Conservation (phyloP, 2,797 vertebrate species). For the Melanogrammus aeglefinus region DNA sequence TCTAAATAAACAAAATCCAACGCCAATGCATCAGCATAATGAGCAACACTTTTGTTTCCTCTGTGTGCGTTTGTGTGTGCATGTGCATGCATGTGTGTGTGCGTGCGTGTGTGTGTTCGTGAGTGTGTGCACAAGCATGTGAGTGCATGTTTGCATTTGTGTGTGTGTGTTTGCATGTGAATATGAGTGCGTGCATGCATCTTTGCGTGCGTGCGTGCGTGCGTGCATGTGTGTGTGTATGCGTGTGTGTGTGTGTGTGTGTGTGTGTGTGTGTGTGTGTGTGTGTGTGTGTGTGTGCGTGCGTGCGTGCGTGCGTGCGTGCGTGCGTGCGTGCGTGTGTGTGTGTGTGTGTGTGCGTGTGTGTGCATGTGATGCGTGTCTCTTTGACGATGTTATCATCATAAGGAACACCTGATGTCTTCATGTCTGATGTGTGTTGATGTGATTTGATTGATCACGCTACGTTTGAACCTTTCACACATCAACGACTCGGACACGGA, state of each 20-base stretch:
- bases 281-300: not conserved
- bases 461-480: too few species aligned
- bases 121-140: not conserved
- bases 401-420: not conserved
- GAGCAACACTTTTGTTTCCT: too few species aligned
- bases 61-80: too few species aligned
- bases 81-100: too few species aligned
- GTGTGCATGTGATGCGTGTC: not conserved
- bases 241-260: not conserved
- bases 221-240: not conserved
- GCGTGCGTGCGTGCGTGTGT: too few species aligned
- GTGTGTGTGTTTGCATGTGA: not conserved
- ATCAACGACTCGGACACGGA: too few species aligned
- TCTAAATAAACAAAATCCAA: too few species aligned
- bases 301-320: too few species aligned
- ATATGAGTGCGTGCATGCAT: not conserved
- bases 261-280: conserved; percentile 6
- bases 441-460: not conserved
- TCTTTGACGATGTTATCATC: not conserved
- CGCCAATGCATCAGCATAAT: too few species aligned
- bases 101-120: not conserved
- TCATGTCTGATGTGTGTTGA: not conserved
- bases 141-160: not conserved
- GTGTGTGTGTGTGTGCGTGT: too few species aligned
- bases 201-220: not conserved